Percentiles rank a stretch among this genome's conserved stretches.
phyloP scores from a whole-genome alignment of 23 tunicate species.

The Ciona savignyi region DNA sequence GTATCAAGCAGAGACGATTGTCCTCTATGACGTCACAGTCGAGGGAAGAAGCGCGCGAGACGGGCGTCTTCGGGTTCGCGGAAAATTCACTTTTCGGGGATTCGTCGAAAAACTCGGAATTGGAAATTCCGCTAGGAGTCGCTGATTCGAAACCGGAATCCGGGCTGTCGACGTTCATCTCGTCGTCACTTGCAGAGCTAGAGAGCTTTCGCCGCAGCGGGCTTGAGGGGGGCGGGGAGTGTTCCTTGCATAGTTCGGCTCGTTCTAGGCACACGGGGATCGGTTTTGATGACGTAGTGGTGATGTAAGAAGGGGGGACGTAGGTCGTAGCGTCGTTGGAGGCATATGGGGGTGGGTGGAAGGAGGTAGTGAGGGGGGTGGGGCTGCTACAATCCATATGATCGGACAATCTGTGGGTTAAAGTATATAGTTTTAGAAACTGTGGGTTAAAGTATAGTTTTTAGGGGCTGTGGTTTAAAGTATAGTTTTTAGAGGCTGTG shows the following conservation, averaged over 20 bases:
- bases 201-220: neutral
- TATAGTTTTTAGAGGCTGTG: too few relatives aligned
- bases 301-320: neutral
- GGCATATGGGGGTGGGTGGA: neutral
- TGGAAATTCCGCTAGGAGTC: constrained; percentile 22
- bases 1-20: constrained; percentile 26
- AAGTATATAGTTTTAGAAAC: too few relatives aligned
- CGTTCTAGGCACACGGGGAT: neutral
- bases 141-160: constrained; percentile 82
- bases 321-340: neutral
- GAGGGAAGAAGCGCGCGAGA: constrained; percentile 18
- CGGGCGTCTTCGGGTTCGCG: neutral
- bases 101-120: constrained; percentile 19
- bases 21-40: neutral
- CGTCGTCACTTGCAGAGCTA: constrained; percentile 19
- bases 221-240: neutral
- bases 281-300: neutral
- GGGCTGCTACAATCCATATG: too few relatives aligned
- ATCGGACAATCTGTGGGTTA: too few relatives aligned
- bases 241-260: neutral
- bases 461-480: too few relatives aligned
- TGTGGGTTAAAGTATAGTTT: too few relatives aligned
- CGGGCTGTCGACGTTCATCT: constrained; percentile 69
- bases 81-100: constrained; percentile 1
- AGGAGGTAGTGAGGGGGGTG: neutral